Evolutionary conservation across 2,797 vertebrate species (phyloP), one percentile per base, ranked within the genome.

Genomic region (Girardinus metallicus): DNA sequence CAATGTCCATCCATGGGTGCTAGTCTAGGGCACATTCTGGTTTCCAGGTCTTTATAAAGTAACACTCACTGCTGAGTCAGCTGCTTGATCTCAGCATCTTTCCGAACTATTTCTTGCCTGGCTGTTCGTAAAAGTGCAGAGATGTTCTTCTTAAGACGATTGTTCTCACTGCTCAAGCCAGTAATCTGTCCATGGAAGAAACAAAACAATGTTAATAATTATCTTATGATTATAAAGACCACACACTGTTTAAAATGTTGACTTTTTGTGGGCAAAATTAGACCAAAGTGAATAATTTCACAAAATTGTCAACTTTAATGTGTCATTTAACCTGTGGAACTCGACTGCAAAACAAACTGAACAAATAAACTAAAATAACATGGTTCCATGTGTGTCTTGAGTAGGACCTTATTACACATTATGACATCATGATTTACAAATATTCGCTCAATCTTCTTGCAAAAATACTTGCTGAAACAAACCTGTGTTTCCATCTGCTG

Each of bases 71-170:
- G 89, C 88, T 96, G 96, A 90, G 95, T 96, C 49, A 99, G 92
- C 86, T 95, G 96, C 92, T 89, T 95, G 90, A 99, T 99, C 94
- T 99, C 98, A 77, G 97, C 96, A 91, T 99, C 97, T 90, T 99
- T 99, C 53, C 98, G 96, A 74, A 95, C 94, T 91, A 99, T 97
- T 93, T 99, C 98, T 89, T 97, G 97, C 89, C 96, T 95, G 26
- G 98, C 98, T 6, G 98, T 99, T 95, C 96, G 97, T 80, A 99
- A 95, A 83, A 99, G 97, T 64, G 97, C 97, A 88, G 96, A 99
- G 93, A 99, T 98, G 95, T 99, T 99, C 95, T 97, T 99, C 92
- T 99, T 99, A 72, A 99, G 96, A 71, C 94, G 93, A 36, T 80
- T 91, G 89, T 99, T 99, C 94, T 99, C 97, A 60, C 88, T 96